Evolutionary conservation across 2,113 vertebrate genomes (phyloP).

Genomic region (Lagopus muta): DNA sequence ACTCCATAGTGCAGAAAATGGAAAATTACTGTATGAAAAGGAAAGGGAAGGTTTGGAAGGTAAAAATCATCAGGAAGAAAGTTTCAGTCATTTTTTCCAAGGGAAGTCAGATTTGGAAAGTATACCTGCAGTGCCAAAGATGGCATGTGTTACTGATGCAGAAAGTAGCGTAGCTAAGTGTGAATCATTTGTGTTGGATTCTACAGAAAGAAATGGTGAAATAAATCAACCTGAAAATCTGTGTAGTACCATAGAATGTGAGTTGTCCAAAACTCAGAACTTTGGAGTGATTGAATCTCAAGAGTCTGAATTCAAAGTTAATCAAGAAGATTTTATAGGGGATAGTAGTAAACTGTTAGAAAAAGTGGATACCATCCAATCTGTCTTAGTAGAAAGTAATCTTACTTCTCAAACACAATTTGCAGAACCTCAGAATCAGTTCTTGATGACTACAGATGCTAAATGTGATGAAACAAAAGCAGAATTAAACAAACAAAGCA

Average conservation of each 20-base stretch:
- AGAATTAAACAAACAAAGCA: not conserved
- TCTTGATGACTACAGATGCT: not conserved
- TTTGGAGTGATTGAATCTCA: not conserved
- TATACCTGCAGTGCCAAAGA: not conserved
- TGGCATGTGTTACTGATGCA: not conserved
- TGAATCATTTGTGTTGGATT: constrained; percentile 35
- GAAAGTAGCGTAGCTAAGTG: not conserved
- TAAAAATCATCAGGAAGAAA: not conserved
- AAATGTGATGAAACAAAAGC: not conserved
- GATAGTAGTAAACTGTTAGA: not conserved
- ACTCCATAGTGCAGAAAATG: not conserved
- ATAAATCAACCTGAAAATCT: not conserved
- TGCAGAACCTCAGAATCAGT: not conserved
- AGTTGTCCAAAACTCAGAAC: not conserved
- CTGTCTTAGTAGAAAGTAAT: not conserved
- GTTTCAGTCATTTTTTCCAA: not conserved
- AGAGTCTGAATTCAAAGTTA: not conserved
- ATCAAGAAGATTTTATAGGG: not conserved
- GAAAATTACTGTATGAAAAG: not conserved
- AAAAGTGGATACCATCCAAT: not conserved
- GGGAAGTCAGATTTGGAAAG: not conserved
- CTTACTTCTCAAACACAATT: not conserved
- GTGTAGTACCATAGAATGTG: not conserved
- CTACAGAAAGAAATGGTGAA: not conserved
- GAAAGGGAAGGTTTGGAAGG: not conserved